These are phyloP conservation scores for Hartigia nigra DNA, from an alignment of 2,888 invertebrate species.

Conservation along the genomic window DNA sequence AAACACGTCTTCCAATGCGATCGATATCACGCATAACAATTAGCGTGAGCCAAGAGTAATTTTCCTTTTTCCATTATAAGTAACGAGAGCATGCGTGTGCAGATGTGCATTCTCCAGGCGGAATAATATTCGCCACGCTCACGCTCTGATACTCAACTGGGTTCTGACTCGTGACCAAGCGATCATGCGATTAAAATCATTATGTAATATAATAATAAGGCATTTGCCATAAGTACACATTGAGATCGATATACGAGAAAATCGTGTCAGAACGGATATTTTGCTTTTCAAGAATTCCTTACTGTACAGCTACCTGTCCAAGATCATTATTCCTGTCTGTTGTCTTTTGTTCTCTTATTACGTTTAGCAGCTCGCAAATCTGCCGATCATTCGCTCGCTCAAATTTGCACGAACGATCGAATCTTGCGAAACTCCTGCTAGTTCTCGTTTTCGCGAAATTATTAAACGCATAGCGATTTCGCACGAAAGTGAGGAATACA, in stretches of 20 bases:
- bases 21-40: neutral
- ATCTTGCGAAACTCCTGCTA: neutral
- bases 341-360: neutral
- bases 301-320: neutral
- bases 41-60: neutral
- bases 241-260: conserved; percentile 7
- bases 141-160: conserved; percentile 39
- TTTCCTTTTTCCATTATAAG: neutral
- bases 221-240: neutral
- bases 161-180: conserved; percentile 28
- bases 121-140: conserved; percentile 27
- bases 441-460: neutral
- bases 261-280: neutral
- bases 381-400: neutral
- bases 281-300: neutral
- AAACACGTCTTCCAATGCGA: neutral
- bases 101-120: neutral
- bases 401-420: neutral
- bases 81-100: neutral
- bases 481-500: neutral
- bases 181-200: conserved; percentile 31
- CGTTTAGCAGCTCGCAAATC: neutral
- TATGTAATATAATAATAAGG: conserved; percentile 33
- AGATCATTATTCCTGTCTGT: neutral
- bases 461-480: neutral